Conservation (phyloP, 2,888 invertebrate species). For the Cryptocephalus primarius region DNA sequence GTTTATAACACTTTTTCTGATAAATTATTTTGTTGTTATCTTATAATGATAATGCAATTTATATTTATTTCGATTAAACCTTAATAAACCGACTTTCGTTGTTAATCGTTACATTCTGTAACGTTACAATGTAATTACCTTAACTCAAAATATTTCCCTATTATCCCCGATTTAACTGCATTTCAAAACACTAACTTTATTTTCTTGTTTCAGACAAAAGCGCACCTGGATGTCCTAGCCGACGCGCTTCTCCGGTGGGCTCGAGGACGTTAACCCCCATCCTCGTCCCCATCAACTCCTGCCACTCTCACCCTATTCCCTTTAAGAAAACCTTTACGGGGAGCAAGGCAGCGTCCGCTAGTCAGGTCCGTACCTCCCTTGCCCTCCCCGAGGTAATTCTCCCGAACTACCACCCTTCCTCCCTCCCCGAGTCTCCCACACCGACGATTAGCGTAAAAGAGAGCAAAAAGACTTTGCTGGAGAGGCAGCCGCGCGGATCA, state of each 20-base stretch:
- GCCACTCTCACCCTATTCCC: background rate
- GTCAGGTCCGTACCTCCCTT: slow-evolving; percentile 33
- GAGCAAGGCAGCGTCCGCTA: slow-evolving; percentile 19
- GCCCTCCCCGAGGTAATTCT: slow-evolving; percentile 20
- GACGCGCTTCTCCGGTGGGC: slow-evolving; percentile 91
- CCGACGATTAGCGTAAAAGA: slow-evolving; percentile 33
- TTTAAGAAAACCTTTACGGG: slow-evolving; percentile 12
- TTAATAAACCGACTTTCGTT: too few species aligned
- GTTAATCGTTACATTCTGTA: too few species aligned
- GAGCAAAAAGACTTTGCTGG: slow-evolving; percentile 38
- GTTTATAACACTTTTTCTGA: too few species aligned
- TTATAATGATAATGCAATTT: too few species aligned
- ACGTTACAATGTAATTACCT: too few species aligned
- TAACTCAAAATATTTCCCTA: too few species aligned
- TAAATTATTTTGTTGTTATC: too few species aligned
- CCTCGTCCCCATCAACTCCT: slow-evolving; percentile 5
- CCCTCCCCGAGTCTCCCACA: slow-evolving; percentile 23
- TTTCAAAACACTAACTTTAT: background rate
- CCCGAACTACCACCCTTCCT: slow-evolving; percentile 1
- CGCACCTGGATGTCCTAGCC: slow-evolving; percentile 87
- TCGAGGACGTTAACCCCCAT: slow-evolving; percentile 65
- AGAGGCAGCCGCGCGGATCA: slow-evolving; percentile 14
- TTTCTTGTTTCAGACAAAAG: slow-evolving; percentile 72
- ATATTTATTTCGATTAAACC: too few species aligned
- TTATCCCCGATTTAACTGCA: too few species aligned